A percentile compares a stretch with the other conserved stretches of the same genome.
phyloP scores from a whole-genome alignment of 37 sponge, comb jelly and placozoan genomes.

The Amphimedon queenslandica region DNA sequence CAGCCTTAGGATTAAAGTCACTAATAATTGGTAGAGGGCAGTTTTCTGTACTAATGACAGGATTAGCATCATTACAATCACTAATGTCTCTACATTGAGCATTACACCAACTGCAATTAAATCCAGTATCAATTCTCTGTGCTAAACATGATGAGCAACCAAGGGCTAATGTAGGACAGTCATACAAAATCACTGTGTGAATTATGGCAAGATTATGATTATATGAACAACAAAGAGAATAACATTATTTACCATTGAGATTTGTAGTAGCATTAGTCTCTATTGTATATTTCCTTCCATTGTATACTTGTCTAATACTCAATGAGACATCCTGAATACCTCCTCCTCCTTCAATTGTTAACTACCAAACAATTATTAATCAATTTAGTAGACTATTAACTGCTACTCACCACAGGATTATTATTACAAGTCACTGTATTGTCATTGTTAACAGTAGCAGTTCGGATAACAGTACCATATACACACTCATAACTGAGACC shows the following conservation, averaged over 20 bases:
- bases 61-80: neutral
- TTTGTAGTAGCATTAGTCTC: neutral
- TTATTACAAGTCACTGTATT: neutral
- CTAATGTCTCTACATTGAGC: neutral
- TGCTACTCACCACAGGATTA: neutral
- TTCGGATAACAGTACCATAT: neutral
- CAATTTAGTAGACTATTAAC: neutral
- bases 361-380: neutral
- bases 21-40: slow-evolving; percentile 47
- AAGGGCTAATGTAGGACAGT: slow-evolving; percentile 19
- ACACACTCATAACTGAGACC: neutral
- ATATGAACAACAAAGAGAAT: neutral
- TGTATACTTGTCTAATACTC: neutral
- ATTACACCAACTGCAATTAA: slow-evolving; percentile 60
- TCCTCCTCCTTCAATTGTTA: neutral
- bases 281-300: neutral
- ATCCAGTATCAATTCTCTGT: slow-evolving; percentile 15
- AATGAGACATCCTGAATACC: neutral
- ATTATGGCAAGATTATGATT: no score
- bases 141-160: slow-evolving; percentile 48
- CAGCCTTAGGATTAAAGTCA: slow-evolving; percentile 30
- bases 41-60: neutral
- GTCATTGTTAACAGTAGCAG: neutral
- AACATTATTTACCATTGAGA: neutral
- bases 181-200: slow-evolving; percentile 46